These are phyloP conservation scores for Baryphthengus martii DNA, from an alignment of 2,113 vertebrate species.

Conservation along the genomic window DNA sequence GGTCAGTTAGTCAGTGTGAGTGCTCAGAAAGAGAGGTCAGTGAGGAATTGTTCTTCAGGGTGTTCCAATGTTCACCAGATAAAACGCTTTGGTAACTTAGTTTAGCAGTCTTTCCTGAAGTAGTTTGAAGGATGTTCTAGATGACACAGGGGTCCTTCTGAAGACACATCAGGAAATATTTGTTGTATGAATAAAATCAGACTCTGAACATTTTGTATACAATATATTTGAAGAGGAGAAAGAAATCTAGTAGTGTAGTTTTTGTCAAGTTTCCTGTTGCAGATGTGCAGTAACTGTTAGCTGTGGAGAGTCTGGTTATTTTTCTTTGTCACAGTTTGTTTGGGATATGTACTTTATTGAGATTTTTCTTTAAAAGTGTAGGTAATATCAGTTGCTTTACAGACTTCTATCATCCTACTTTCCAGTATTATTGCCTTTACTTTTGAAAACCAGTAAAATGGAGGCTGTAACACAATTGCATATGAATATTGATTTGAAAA, in stretches of 20 bases:
- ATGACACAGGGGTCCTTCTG: background rate
- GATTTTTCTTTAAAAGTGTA: background rate
- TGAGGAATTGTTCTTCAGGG: accelerated
- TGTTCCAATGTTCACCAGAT: background rate
- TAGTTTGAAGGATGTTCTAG: background rate
- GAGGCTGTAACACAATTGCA: background rate
- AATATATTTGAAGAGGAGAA: background rate
- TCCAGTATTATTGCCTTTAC: background rate
- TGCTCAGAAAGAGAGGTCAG: background rate
- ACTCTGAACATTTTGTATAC: background rate
- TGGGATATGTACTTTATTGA: background rate
- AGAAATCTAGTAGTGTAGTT: background rate
- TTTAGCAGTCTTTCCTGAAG: background rate
- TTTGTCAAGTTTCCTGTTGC: background rate
- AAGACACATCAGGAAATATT: background rate
- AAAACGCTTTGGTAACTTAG: background rate
- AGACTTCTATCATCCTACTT: background rate
- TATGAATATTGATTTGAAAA: background rate
- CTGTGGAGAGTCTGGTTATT: background rate
- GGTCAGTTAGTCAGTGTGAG: background rate
- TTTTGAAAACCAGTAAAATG: background rate
- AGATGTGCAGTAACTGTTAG: background rate
- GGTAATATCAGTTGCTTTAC: background rate
- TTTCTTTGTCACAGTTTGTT: background rate
- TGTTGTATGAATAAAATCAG: background rate